Conservation (phyloP, 1,140 invertebrate genomes). For the Lucilia sericata region DNA sequence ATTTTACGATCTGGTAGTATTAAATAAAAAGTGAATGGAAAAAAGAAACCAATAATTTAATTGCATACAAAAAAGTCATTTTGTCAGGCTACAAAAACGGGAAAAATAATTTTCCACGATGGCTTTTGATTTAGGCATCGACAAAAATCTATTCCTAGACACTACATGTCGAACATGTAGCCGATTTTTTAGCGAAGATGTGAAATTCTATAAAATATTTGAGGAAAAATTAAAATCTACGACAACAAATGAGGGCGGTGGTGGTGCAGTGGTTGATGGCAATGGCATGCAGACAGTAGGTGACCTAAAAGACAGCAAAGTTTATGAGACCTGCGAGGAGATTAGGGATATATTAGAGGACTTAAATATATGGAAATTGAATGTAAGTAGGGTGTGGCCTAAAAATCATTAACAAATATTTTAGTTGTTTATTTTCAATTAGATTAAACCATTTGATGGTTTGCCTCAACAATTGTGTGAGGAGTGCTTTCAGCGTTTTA, state of each 20-base stretch:
- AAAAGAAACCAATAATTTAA: neutral
- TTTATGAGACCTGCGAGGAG: conserved; percentile 10
- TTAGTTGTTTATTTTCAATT: neutral
- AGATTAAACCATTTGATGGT: conserved; percentile 48
- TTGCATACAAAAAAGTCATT: neutral
- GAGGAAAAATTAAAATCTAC: neutral
- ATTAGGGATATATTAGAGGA: conserved; percentile 46
- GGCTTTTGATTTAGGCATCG: conserved; percentile 46
- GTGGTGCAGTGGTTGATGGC: neutral
- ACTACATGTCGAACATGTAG: conserved; percentile 47
- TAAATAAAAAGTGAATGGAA: neutral
- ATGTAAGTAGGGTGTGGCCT: conserved; percentile 24
- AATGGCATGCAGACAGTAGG: neutral
- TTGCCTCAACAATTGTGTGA: conserved; percentile 48
- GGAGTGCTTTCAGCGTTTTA: conserved; percentile 46
- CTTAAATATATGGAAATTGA: conserved; percentile 46
- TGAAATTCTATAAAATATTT: conserved; percentile 42
- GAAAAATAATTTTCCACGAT: neutral
- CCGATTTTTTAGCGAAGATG: conserved; percentile 43
- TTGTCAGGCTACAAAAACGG: neutral
- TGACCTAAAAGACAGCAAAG: neutral
- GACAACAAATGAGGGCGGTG: neutral
- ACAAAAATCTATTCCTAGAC: conserved; percentile 46
- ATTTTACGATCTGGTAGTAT: neutral
- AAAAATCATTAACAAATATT: neutral